phyloP scores from a whole-genome alignment of 2,113 vertebrate genomes.

The Prunella himalayana region DNA sequence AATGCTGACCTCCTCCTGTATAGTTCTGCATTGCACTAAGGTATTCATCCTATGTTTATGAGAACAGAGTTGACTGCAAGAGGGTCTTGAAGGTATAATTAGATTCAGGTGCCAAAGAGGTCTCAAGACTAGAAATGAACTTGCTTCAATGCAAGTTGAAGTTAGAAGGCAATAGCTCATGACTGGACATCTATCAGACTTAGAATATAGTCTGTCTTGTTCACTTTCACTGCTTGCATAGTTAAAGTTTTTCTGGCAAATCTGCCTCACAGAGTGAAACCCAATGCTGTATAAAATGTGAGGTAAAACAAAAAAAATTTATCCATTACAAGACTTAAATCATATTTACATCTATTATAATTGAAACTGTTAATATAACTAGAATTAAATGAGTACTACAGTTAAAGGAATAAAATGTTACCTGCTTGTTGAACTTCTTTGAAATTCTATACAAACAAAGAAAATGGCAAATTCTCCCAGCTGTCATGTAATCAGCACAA shows the following conservation, averaged over 20 bases:
- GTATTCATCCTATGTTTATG: neutral
- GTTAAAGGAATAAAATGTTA: neutral
- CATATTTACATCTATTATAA: neutral
- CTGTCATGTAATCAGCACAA: neutral
- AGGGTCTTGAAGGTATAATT: neutral
- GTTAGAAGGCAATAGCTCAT: neutral
- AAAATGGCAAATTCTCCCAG: neutral
- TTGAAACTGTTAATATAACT: neutral
- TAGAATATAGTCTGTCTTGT: neutral
- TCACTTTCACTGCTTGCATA: neutral
- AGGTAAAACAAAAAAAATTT: neutral
- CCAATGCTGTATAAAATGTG: neutral
- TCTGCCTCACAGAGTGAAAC: neutral
- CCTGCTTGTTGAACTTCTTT: neutral
- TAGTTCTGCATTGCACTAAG: neutral
- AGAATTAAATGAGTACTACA: neutral
- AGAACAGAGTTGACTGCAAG: neutral
- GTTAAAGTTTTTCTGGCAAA: neutral
- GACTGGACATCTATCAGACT: neutral
- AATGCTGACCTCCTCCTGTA: neutral
- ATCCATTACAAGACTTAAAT: neutral
- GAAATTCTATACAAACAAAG: neutral
- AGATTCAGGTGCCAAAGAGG: neutral
- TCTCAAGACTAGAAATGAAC: neutral
- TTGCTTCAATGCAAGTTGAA: neutral